These are phyloP conservation scores for Eriosoma lanigerum DNA, from an alignment of 1,140 invertebrate genomes.

Conservation along the genomic window DNA sequence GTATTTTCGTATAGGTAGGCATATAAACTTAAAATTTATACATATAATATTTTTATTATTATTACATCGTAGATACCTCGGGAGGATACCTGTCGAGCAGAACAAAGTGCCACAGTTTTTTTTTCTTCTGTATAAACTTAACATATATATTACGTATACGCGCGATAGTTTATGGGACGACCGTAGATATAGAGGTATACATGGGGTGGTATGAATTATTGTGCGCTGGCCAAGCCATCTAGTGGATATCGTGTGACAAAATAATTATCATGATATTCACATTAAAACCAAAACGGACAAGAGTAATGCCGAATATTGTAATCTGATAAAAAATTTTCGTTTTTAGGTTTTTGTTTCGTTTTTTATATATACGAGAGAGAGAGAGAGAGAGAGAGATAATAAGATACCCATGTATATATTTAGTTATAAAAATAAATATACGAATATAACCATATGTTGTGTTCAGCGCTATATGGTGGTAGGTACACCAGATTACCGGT, in stretches of 20 bases:
- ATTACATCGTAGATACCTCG: background rate
- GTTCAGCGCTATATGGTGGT: background rate
- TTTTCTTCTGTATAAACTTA: conserved; percentile 4
- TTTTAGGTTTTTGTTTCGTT: too few relatives aligned
- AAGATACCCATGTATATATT: background rate
- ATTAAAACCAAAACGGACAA: conserved; percentile 9
- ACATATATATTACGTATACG: too few relatives aligned
- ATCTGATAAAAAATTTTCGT: conserved; percentile 11
- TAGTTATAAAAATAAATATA: conserved; percentile 15
- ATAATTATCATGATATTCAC: conserved; percentile 45
- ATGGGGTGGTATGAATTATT: conserved; percentile 31
- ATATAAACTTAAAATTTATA: conserved; percentile 18
- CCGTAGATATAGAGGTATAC: background rate
- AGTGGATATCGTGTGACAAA: conserved; percentile 44
- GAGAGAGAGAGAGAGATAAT: background rate
- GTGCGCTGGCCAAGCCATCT: background rate
- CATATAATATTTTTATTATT: too few relatives aligned
- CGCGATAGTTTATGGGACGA: conserved; percentile 14
- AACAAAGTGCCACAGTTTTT: conserved; percentile 27
- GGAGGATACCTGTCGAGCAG: conserved; percentile 26
- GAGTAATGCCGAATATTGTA: conserved; percentile 30
- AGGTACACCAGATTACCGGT: background rate
- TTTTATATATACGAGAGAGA: background rate
- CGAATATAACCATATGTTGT: background rate
- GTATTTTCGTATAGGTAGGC: background rate